Evolutionary conservation across 1,140 invertebrate genomes (phyloP), one percentile per base, ranked within the genome.

Genomic region (Notospermus geniculatus): DNA sequence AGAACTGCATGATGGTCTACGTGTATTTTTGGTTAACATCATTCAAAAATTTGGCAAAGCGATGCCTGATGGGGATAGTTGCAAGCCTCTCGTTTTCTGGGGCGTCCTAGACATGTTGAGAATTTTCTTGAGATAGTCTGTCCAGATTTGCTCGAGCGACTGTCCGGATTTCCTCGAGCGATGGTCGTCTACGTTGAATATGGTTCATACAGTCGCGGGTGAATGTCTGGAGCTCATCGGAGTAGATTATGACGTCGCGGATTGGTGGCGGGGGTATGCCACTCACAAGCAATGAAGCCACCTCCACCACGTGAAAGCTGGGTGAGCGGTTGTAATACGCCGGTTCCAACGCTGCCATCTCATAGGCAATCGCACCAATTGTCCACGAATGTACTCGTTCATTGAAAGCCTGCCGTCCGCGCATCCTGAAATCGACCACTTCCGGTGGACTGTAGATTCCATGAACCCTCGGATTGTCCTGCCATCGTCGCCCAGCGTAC

Each of bases 321-420:
- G 64, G 65, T 23, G 57, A 50, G 15, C 55, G 25, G 32, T 68
- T 64, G 59, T 64, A 64, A 30, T 60, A 71, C 28, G 70, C 68
- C 39, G 70, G 68, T 62, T 67, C 64, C 25, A 71, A 54, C 41
- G 67, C 65, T 41, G 69, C 22, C 29, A 69, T 57, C 62, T 72
- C 70, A 57, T 72, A 68, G 22, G 67, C 9, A 23, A 72, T 60
- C 39, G 68, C 70, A 2, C 71, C 71, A 36, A 69, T 54, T 4
- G 64, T 57, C 71, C 71, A 73, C 9, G 62, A 59, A 46, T 46
- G 4, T 46, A 19, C n/a, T 46, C 23, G 43, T 9, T 46, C n/a
- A 23, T 46, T 9, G 9, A 23, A 19, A 23, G 43, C n/a, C 1
- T 23, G 4, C 4, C 23, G 43, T 46, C 43, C 2, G 23, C 11